These are phyloP conservation scores for Dicentrarchus labrax DNA, from an alignment of 2,113 vertebrate genomes.

Conservation along the genomic window DNA sequence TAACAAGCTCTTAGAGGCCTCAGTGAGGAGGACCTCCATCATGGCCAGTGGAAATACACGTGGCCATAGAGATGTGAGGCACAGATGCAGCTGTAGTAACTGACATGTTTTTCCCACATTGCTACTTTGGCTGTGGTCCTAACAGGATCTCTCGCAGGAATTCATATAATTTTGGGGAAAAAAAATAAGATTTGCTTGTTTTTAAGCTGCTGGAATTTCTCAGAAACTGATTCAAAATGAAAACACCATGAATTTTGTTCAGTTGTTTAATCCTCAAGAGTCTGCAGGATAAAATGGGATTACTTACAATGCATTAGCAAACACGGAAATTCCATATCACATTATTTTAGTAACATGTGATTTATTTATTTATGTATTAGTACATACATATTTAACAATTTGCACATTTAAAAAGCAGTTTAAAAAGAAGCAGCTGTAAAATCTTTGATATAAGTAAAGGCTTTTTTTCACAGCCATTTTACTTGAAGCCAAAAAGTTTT, in stretches of 20 bases:
- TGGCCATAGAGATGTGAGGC: constrained; percentile 21
- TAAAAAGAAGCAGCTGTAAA: background rate
- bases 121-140: background rate
- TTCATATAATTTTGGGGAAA: background rate
- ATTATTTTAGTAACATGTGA: background rate
- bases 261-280: background rate
- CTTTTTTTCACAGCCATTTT: background rate
- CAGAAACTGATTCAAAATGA: background rate
- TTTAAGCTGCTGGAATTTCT: background rate
- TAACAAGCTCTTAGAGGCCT: constrained; percentile 22
- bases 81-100: background rate
- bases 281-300: background rate
- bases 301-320: background rate
- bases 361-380: too few relatives aligned
- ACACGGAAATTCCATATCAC: background rate
- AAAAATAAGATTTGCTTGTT: background rate
- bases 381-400: background rate
- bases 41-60: background rate
- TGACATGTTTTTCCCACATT: constrained; percentile 13
- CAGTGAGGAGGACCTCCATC: constrained; percentile 24
- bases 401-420: background rate
- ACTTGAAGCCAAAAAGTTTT: background rate
- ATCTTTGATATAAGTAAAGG: background rate
- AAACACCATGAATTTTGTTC: background rate
- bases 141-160: constrained; percentile 9